Conservation (phyloP, 2,797 vertebrate genomes). For the Mastacembelus armatus region DNA sequence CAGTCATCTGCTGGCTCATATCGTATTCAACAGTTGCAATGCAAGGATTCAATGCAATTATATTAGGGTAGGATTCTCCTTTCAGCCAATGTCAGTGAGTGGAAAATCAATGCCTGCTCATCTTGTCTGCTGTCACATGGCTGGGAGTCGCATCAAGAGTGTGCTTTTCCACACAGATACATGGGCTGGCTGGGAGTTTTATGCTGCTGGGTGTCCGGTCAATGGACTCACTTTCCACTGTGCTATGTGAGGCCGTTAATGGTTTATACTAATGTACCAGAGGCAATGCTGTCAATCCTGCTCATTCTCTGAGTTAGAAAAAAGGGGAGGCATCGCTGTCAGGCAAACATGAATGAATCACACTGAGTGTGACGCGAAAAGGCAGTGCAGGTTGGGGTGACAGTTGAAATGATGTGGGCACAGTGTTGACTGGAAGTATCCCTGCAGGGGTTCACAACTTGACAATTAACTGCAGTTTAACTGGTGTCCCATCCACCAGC, state of each 20-base stretch:
- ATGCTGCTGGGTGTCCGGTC: slow-evolving; percentile 27
- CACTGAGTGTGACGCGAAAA: not conserved
- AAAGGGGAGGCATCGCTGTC: slow-evolving; percentile 24
- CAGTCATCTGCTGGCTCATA: slow-evolving; percentile 34
- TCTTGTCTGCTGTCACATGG: slow-evolving; percentile 58
- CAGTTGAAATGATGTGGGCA: slow-evolving; percentile 37
- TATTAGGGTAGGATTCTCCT: slow-evolving; percentile 47
- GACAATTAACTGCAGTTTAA: slow-evolving; percentile 47
- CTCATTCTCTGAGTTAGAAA: slow-evolving; percentile 26
- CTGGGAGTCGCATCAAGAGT: slow-evolving; percentile 35
- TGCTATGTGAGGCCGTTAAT: slow-evolving; percentile 34
- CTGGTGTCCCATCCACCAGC: slow-evolving; percentile 27
- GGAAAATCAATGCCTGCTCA: slow-evolving; percentile 64
- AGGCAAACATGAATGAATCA: slow-evolving; percentile 51
- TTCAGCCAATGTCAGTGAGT: slow-evolving; percentile 53
- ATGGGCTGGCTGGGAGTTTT: slow-evolving; percentile 30
- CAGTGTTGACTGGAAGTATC: slow-evolving; percentile 23
- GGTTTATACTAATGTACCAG: slow-evolving; percentile 39
- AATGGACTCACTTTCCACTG: slow-evolving; percentile 38
- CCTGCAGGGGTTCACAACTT: slow-evolving; percentile 15
- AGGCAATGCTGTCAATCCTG: slow-evolving; percentile 36
- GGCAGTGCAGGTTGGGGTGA: slow-evolving; percentile 40
- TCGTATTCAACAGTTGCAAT: slow-evolving; percentile 48
- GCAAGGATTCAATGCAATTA: slow-evolving; percentile 33
- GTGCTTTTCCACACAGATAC: slow-evolving; percentile 42